Evolutionary conservation across 2,888 invertebrate genomes (phyloP), one percentile per base, ranked within the genome.

Genomic region (Pristionchus entomophagus): DNA sequence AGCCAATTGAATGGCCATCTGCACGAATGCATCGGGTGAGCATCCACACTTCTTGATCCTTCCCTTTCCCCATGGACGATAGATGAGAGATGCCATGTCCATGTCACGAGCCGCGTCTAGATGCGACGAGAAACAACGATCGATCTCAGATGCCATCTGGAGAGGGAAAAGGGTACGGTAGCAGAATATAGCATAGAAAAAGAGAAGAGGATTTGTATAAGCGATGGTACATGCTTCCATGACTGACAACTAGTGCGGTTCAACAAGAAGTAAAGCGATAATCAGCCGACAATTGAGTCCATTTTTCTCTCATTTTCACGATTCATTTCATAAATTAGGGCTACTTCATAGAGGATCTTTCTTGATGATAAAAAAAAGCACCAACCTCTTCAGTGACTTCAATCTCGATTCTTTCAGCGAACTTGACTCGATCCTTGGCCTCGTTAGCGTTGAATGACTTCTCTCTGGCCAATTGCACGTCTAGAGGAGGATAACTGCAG

Each of bases 1-100:
- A 0, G 98, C 97, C 91, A 98, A 94, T 94, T 99, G 99, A 32
- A 99, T 95, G 1, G 97, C 96, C 96, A 99, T 96, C 95, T 99
- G 99, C 90, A 99, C 96, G 94, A 96, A 99, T 26, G 98, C 98
- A 95, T 99, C 99, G 0, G 99, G 99, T 77, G 97, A 97, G 85
- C 97, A 95, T 85, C 96, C 96, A 92, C 97, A 97, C 85, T 96
- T 96, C 95, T 99, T 99, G 96, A 99, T 97, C 93, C 97, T 97
- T n/a, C 91, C 92, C 86, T 91, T 93, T 83, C 92, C 93, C 73
- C 89, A 93, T 59, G 91, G 89, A 82, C 88, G 87, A 87, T 88
- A 90, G 73, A 84, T 59, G n/a, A 88, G 86, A 38, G 90, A 88
- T 45, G 90, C 88, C 84, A 92, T 87, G 86, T 92, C 91, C 17